A percentile compares a stretch with the other conserved stretches of the same genome.
phyloP scores from a whole-genome alignment of 2,797 vertebrate species.

The Poecilia wingei region DNA sequence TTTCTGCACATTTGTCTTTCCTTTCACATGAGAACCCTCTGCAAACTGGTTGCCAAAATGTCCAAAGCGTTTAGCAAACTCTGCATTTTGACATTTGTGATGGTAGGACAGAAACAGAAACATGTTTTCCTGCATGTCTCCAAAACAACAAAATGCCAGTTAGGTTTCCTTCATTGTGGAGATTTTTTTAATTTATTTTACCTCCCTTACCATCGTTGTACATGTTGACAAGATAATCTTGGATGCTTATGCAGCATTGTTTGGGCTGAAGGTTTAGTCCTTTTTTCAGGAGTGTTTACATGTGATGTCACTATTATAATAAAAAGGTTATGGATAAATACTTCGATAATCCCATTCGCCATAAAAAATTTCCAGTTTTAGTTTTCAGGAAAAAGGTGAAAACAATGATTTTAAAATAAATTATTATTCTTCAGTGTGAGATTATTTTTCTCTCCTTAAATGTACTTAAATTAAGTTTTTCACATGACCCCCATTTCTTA shows the following conservation, averaged over 20 bases:
- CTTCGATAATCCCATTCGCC: neutral
- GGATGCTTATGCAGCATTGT: neutral
- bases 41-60: neutral
- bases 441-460: neutral
- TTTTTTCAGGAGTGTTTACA: neutral
- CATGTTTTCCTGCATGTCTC: neutral
- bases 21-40: neutral
- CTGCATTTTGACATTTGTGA: neutral
- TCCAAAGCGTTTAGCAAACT: neutral
- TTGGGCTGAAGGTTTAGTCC: neutral
- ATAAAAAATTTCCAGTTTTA: neutral
- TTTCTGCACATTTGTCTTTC: neutral
- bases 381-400: neutral
- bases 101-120: neutral
- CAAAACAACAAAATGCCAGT: neutral
- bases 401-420: neutral
- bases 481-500: neutral
- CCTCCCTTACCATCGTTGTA: neutral
- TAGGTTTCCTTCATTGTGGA: neutral
- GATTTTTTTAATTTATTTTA: neutral
- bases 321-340: neutral
- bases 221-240: neutral
- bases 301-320: neutral
- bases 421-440: neutral
- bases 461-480: neutral